Percentiles rank a stretch among this genome's conserved stretches.
Conservation (phyloP, 2,113 vertebrate species). For the Emydocephalus ijimae region DNA sequence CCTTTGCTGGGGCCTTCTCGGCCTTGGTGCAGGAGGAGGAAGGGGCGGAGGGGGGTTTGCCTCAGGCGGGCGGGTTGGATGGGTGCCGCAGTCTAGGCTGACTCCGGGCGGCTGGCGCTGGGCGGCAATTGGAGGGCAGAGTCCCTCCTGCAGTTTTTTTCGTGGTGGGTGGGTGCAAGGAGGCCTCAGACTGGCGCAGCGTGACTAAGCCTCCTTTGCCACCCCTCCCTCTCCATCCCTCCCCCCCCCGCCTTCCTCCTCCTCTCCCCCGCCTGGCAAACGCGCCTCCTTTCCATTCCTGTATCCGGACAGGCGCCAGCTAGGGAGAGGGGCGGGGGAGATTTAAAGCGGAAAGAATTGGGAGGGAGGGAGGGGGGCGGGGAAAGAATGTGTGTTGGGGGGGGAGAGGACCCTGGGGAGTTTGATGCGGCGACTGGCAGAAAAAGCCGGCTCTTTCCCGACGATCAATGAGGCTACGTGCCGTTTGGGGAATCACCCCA, state of each 20-base stretch:
- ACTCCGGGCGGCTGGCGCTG: not conserved
- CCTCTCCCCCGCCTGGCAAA: too few species aligned
- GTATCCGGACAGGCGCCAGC: not conserved
- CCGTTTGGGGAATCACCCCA: not conserved
- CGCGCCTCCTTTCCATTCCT: not conserved
- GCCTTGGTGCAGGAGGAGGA: not conserved
- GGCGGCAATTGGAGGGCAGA: not conserved
- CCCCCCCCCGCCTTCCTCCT: too few species aligned
- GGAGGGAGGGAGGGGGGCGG: not conserved
- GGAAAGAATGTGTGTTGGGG: not conserved
- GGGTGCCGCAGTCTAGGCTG: not conserved
- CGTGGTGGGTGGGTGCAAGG: not conserved
- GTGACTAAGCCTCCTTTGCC: not conserved
- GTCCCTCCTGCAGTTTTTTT: not conserved
- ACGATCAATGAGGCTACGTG: not conserved
- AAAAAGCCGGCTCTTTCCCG: not conserved
- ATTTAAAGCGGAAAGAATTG: not conserved
- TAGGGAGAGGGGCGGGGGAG: not conserved
- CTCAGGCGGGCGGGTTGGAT: accelerated
- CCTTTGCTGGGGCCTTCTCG: not conserved
- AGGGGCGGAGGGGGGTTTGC: not conserved
- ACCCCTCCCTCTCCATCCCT: not conserved
- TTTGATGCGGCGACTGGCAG: not conserved
- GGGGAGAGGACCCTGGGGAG: not conserved
- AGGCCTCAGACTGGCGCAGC: not conserved